Percentiles rank a stretch among this genome's conserved stretches.
Conservation (phyloP, 2,888 invertebrate genomes). For the Caenorhabditis japonica region DNA sequence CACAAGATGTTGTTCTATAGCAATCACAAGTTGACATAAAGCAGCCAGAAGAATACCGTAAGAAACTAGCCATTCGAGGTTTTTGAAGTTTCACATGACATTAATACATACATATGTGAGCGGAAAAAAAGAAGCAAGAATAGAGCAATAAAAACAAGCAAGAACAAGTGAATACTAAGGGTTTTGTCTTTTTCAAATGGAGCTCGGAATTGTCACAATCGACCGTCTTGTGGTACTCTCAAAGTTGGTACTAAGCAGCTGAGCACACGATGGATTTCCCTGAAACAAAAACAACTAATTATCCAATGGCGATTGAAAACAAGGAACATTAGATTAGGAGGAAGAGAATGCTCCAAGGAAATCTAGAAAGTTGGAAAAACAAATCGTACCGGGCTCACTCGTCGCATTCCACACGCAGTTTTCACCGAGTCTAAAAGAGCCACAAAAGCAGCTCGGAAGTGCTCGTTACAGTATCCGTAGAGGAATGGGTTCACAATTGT, state of each 20-base stretch:
- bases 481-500: conserved; percentile 75
- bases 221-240: conserved; percentile 40
- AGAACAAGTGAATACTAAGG: not conserved
- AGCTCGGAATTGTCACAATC: conserved; percentile 38
- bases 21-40: conserved; percentile 44
- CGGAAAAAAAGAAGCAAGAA: too few species aligned
- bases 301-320: not conserved
- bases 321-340: too few species aligned
- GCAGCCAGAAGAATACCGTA: conserved; percentile 35
- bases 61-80: too few species aligned
- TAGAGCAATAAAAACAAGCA: not conserved
- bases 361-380: too few species aligned
- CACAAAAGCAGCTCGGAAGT: conserved; percentile 73
- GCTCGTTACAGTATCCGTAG: conserved; percentile 74
- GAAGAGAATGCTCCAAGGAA: too few species aligned
- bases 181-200: conserved; percentile 14
- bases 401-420: conserved; percentile 25
- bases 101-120: too few species aligned
- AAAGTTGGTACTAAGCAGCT: conserved; percentile 34
- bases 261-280: conserved; percentile 40
- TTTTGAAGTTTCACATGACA: too few species aligned
- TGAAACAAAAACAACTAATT: conserved; percentile 16
- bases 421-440: conserved; percentile 57
- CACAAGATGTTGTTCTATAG: conserved; percentile 39
- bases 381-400: conserved; percentile 39